phyloP scores from a whole-genome alignment of 1,140 invertebrate species.

The Listronotus oregonensis region DNA sequence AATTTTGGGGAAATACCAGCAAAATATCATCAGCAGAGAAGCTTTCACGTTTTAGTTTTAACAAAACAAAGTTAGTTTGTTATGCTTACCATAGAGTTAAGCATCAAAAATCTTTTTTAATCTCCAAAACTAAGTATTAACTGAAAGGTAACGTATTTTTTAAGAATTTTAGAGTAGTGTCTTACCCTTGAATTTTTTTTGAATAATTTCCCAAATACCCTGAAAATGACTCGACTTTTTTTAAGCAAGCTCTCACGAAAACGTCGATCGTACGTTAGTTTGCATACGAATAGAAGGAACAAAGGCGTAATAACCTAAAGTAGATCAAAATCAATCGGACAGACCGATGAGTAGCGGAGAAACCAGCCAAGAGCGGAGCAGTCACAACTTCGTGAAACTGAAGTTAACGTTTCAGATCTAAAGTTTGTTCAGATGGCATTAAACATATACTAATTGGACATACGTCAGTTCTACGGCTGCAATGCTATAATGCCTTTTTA shows the following conservation, averaged over 20 bases:
- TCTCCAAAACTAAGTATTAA: too few relatives aligned
- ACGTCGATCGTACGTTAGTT: constrained; percentile 26
- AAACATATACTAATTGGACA: constrained; percentile 50
- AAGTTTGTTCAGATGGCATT: constrained; percentile 46
- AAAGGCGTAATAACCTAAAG: constrained; percentile 48
- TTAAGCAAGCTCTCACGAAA: constrained; percentile 36
- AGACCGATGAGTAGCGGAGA: constrained; percentile 34
- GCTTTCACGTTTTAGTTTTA: too few relatives aligned
- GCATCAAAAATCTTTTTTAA: too few relatives aligned
- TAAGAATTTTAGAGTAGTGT: too few relatives aligned
- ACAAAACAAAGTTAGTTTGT: too few relatives aligned
- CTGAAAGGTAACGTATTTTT: too few relatives aligned
- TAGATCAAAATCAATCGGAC: constrained; percentile 48
- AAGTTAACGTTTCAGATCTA: constrained; percentile 44
- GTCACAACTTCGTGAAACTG: constrained; percentile 29
- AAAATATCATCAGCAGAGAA: too few relatives aligned
- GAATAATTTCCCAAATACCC: too few relatives aligned
- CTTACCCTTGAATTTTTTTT: too few relatives aligned
- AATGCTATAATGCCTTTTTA: constrained; percentile 16
- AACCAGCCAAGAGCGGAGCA: constrained; percentile 37
- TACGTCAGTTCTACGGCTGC: constrained; percentile 37
- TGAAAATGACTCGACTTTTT: too few relatives aligned
- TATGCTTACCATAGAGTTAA: too few relatives aligned
- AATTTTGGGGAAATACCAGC: too few relatives aligned
- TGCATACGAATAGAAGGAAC: constrained; percentile 48